Evolutionary conservation across 1,140 invertebrate genomes (phyloP).

Genomic region (Achroia grisella): DNA sequence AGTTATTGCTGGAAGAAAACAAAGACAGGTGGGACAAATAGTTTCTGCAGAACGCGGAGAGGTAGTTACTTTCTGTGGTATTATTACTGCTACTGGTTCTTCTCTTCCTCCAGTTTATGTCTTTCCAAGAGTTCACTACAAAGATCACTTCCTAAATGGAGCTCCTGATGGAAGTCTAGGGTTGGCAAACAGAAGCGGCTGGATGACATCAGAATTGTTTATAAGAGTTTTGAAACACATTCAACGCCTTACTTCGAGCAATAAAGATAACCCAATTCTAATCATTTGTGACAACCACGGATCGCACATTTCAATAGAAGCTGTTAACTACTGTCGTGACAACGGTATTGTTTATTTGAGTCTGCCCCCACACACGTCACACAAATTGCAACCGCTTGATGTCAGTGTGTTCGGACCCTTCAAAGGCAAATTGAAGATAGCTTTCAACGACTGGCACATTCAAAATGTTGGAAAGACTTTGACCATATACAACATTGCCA

Average conservation of each 20-base stretch:
- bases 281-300: conserved; percentile 57
- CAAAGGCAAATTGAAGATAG: conserved; percentile 43
- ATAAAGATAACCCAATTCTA: conserved; percentile 42
- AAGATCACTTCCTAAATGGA: conserved; percentile 44
- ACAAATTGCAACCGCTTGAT: conserved; percentile 43
- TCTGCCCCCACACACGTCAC: conserved; percentile 33
- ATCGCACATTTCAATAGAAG: conserved; percentile 25
- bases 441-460: conserved; percentile 41
- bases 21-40: conserved; percentile 41
- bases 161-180: conserved; percentile 56
- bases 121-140: conserved; percentile 36
- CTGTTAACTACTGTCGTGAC: conserved; percentile 6
- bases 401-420: conserved; percentile 14
- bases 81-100: conserved; percentile 48
- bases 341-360: conserved; percentile 10
- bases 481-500: conserved; percentile 39
- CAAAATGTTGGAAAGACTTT: conserved; percentile 42
- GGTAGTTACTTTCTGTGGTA: conserved; percentile 42
- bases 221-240: conserved; percentile 39
- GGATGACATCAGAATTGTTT: conserved; percentile 70
- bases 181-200: conserved; percentile 56
- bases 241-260: conserved; percentile 34
- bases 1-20: conserved; percentile 30
- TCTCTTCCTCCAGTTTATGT: conserved; percentile 45
- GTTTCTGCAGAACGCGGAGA: conserved; percentile 53